These are phyloP conservation scores for Pollimyrus isidori DNA, from an alignment of 2,113 vertebrate genomes.

Conservation along the genomic window DNA sequence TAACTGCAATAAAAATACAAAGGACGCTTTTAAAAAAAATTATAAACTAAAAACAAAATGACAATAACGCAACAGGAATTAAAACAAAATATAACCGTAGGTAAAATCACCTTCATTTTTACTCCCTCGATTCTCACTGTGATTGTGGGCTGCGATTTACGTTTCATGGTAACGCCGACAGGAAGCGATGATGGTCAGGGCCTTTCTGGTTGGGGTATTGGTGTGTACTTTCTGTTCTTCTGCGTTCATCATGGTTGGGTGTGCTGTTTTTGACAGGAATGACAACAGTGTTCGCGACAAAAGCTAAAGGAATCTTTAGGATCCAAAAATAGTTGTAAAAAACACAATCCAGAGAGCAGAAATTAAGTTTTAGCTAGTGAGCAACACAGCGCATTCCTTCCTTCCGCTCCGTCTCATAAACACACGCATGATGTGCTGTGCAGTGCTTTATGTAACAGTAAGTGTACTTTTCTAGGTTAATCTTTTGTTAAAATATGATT, in stretches of 20 bases:
- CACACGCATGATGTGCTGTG: background rate
- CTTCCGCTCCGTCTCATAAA: background rate
- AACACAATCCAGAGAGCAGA: background rate
- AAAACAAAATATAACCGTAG: background rate
- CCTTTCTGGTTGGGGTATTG: background rate
- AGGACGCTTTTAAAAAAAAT: background rate
- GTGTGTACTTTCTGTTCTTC: background rate
- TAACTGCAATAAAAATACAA: background rate
- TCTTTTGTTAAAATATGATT: background rate
- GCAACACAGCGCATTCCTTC: background rate
- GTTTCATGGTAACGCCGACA: background rate
- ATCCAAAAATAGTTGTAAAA: background rate
- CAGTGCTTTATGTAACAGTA: background rate
- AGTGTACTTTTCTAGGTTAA: background rate
- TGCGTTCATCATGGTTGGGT: background rate
- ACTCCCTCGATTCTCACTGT: background rate
- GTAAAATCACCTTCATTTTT: background rate
- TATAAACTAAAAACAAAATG: background rate
- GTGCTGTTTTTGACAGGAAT: background rate
- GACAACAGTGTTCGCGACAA: background rate
- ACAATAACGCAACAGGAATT: background rate
- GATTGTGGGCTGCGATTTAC: background rate
- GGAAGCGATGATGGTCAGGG: background rate
- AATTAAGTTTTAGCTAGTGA: background rate
- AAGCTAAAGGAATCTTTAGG: background rate